Percentiles rank a stretch among this genome's conserved stretches.
Conservation (phyloP, 1,140 invertebrate genomes). For the Drosophila mojavensis region DNA sequence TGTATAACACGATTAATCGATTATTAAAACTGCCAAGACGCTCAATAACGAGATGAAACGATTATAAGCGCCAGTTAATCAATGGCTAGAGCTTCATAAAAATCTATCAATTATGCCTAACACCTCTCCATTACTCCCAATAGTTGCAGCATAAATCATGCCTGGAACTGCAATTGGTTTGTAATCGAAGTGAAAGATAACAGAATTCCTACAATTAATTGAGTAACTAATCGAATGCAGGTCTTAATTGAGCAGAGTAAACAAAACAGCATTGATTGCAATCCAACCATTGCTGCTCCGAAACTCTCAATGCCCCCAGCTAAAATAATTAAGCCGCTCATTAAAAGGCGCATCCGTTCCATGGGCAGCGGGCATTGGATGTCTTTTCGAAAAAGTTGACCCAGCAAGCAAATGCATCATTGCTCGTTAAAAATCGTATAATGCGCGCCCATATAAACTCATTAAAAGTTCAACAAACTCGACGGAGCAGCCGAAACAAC, state of each 20-base stretch:
- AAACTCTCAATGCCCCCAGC: background rate
- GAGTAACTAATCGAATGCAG: background rate
- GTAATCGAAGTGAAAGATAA: background rate
- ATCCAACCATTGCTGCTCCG: background rate
- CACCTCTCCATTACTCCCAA: background rate
- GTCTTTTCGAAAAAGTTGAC: slow-evolving; percentile 1
- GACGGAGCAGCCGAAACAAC: slow-evolving; percentile 53
- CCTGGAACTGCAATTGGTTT: background rate
- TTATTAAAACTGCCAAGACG: too few species aligned
- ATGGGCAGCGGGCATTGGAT: too few species aligned
- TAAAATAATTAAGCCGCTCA: slow-evolving; percentile 27
- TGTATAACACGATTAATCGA: too few species aligned
- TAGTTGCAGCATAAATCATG: background rate
- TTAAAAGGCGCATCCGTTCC: slow-evolving; percentile 31
- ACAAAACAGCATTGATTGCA: slow-evolving; percentile 8
- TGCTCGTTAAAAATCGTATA: slow-evolving; percentile 66
- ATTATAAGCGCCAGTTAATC: too few species aligned
- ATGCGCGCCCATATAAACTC: slow-evolving; percentile 61
- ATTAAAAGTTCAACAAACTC: slow-evolving; percentile 75
- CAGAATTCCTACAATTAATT: background rate
- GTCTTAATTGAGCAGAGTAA: background rate
- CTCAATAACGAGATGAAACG: too few species aligned
- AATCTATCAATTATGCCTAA: background rate
- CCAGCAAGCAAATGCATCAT: slow-evolving; percentile 6
- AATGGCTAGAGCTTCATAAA: too few species aligned